Base-by-base conservation (phyloP, 2,113 vertebrate species). In the Apus apus region DNA sequence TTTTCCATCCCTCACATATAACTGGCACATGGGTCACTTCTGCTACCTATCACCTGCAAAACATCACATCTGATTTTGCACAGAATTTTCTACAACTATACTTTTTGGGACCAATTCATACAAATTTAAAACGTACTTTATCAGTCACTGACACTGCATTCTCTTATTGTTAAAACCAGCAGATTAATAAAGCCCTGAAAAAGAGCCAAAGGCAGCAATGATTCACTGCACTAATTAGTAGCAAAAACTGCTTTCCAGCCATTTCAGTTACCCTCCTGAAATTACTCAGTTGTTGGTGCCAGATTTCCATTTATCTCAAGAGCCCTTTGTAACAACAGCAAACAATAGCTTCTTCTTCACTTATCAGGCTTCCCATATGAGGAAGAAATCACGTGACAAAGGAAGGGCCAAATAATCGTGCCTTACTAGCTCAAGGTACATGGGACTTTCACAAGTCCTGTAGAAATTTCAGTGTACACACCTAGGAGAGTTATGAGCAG, bases 311-410 rank as follows among this genome's bases (percentile, higher is more conserved):
- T 93, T 93, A 73, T 65, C 62, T 89, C 77, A 91, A 94, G n/a
- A 91, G 54, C 34, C 56, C 81, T 92, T 93, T 84, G 38, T 91
- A 90, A 74, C n/a, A 94, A 53, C 66, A 87, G 65, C 57, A 85
- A 89, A 94, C 93, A 93, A 95, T 51, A 77, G 85, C 68, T 89
- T 46, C 66, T 87, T 94, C 87, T 93, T 95, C 38, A 43, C 78
- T 95, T 89, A 62, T 85, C 50, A 32, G 81, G 36, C 58, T 94
- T 91, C 56, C 50, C 45, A 57, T 68, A 65, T 73, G 90, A 93
- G 74, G 87, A 94, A 95, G 87, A 85, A 79, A 62, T 94, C 84
- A n/a, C 50, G 45, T 93, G 82, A 83, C 77, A 96, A 70, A 82
- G 77, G 58, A 85, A 85, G 65, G 40, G 40, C 38, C 76, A 61